A percentile compares a stretch with the other conserved stretches of the same genome.
Conservation (phyloP, 2,113 vertebrate genomes). For the Salvelinus sp. region DNA sequence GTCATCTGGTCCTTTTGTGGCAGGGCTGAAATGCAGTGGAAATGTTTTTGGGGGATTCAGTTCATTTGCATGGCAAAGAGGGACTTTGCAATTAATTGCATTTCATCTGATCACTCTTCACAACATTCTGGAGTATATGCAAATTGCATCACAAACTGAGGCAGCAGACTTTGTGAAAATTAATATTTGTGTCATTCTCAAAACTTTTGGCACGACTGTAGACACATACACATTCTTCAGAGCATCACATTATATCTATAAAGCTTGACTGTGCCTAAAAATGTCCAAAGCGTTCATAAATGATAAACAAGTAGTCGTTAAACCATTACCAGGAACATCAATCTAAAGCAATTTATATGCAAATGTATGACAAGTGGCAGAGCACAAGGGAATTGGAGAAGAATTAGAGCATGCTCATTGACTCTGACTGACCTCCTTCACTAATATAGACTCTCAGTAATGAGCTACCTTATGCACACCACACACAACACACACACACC, state of each 20-base stretch:
- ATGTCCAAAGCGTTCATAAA: slow-evolving; percentile 56
- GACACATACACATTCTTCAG: slow-evolving; percentile 31
- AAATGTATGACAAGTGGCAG: slow-evolving; percentile 62
- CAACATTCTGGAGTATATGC: no score
- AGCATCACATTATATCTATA: slow-evolving; percentile 40
- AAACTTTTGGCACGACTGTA: no score
- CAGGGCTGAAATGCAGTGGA: no score
- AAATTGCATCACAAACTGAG: no score
- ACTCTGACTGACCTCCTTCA: slow-evolving; percentile 52
- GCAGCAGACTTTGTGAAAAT: no score
- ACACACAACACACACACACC: slow-evolving; percentile 8
- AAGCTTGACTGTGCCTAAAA: slow-evolving; percentile 21
- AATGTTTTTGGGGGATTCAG: no score
- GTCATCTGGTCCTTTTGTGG: no score
- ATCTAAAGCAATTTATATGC: slow-evolving; percentile 68
- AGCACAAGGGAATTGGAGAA: slow-evolving; percentile 29
- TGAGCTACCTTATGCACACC: neutral
- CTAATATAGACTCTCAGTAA: slow-evolving; percentile 12
- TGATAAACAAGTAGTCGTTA: slow-evolving; percentile 54
- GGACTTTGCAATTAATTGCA: no score
- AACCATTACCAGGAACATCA: slow-evolving; percentile 50
- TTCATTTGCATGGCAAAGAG: no score
- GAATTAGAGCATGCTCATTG: slow-evolving; percentile 49
- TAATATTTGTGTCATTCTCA: no score
- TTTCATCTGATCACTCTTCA: no score